Conservation (phyloP, 2,888 invertebrate species). For the Cataglyphis cursor region DNA sequence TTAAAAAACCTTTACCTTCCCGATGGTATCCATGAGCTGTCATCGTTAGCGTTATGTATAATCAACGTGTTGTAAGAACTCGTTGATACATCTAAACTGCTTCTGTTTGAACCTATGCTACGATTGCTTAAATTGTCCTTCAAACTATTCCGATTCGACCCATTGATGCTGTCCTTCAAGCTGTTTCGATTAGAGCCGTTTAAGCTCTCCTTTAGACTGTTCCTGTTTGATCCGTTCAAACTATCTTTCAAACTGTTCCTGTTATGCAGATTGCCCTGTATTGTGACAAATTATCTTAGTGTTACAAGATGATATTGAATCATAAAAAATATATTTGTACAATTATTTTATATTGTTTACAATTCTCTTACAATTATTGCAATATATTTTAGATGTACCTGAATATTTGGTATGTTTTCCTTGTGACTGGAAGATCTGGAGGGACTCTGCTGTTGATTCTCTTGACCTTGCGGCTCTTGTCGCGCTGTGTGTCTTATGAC, state of each 20-base stretch:
- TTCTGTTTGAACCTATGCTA: constrained; percentile 89
- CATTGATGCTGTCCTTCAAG: constrained; percentile 85
- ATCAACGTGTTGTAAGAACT: constrained; percentile 95
- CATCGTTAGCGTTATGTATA: constrained; percentile 92
- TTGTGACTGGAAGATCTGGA: constrained; percentile 88
- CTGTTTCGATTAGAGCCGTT: constrained; percentile 85
- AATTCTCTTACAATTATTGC: not conserved
- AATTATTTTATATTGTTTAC: not conserved
- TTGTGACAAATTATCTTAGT: constrained; percentile 60
- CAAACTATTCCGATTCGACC: constrained; percentile 86
- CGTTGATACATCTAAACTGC: constrained; percentile 91
- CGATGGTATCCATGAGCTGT: constrained; percentile 90
- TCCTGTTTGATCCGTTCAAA: constrained; percentile 84
- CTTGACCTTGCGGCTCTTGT: constrained; percentile 97
- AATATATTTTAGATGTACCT: constrained; percentile 73
- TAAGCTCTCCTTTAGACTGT: constrained; percentile 85
- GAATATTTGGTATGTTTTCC: constrained; percentile 85
- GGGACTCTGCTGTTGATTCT: constrained; percentile 90
- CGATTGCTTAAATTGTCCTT: constrained; percentile 90
- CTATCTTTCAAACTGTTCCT: constrained; percentile 85
- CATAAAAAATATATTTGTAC: not conserved
- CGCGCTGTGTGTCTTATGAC: constrained; percentile 93
- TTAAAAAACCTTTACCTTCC: constrained; percentile 84
- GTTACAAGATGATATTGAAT: constrained; percentile 44
- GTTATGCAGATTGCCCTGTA: constrained; percentile 84